Evolutionary conservation across 2,113 vertebrate genomes (phyloP).

Genomic region (Saguinus midas): DNA sequence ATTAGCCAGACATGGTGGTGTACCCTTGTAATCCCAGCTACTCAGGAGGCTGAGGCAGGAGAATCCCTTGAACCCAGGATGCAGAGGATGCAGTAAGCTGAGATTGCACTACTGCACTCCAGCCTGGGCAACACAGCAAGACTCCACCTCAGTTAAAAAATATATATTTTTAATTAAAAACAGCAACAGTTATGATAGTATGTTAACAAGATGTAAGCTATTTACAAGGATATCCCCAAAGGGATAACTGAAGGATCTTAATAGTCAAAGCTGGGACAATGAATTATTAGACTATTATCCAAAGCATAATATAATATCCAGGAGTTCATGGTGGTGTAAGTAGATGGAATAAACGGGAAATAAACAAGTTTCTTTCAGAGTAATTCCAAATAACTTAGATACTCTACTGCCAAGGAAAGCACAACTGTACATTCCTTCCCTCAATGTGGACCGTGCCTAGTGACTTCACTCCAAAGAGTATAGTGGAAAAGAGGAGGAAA

Average conservation of each 20-base stretch:
- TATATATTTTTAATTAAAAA: no score
- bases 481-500: not conserved
- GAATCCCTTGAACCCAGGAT: no score
- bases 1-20: no score
- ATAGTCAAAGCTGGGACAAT: not conserved
- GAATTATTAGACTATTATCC: not conserved
- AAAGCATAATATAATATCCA: not conserved
- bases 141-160: no score
- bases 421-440: not conserved
- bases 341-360: not conserved
- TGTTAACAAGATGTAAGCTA: not conserved
- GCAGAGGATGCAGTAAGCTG: no score
- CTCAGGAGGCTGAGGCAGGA: no score
- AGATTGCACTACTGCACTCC: no score
- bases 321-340: not conserved
- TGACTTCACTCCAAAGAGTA: not conserved
- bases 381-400: not conserved
- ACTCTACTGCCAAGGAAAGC: not conserved
- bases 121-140: no score
- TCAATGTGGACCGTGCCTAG: not conserved
- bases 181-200: not conserved
- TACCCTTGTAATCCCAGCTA: no score
- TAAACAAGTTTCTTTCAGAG: not conserved
- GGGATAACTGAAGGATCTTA: not conserved
- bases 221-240: not conserved